Conservation (phyloP, 2,888 invertebrate species). For the Drosophila atripex region DNA sequence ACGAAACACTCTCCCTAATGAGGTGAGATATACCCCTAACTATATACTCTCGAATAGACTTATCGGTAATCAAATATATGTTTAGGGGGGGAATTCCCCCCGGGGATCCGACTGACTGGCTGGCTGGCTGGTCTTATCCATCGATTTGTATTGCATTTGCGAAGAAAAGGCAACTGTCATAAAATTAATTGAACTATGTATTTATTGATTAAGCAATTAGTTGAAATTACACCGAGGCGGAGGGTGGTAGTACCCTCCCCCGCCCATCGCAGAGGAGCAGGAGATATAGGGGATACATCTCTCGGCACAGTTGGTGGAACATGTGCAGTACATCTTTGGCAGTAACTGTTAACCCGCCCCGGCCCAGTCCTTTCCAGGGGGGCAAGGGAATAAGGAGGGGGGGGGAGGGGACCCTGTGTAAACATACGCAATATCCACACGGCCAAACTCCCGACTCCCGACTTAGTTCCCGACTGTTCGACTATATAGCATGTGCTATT, state of each 20-base stretch:
- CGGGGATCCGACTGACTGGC: not conserved
- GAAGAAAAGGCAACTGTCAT: slow-evolving; percentile 15
- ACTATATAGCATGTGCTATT: slow-evolving; percentile 53
- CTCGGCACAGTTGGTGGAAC: not conserved
- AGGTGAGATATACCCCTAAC: not conserved
- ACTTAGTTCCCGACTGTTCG: slow-evolving; percentile 9
- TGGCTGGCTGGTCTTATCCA: too few species aligned
- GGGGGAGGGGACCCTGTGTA: slow-evolving; percentile 40
- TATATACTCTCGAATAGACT: not conserved
- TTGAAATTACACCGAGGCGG: slow-evolving; percentile 50
- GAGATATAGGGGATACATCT: slow-evolving; percentile 40
- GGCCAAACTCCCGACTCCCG: slow-evolving; percentile 10
- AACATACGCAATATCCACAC: slow-evolving; percentile 54
- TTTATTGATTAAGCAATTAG: slow-evolving; percentile 75
- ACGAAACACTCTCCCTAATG: not conserved
- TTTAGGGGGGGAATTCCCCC: not conserved
- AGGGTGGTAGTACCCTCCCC: too few species aligned
- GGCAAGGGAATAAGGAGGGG: too few species aligned
- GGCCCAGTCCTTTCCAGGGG: slow-evolving; percentile 31
- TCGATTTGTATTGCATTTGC: not conserved
- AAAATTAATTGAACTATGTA: slow-evolving; percentile 53
- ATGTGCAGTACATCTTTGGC: slow-evolving; percentile 24
- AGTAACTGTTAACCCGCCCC: slow-evolving; percentile 4
- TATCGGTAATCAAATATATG: not conserved
- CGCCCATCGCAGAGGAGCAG: too few species aligned